These are phyloP conservation scores for Sarcophilus harrisii DNA, from an alignment of 2,797 vertebrate species.

Conservation along the genomic window DNA sequence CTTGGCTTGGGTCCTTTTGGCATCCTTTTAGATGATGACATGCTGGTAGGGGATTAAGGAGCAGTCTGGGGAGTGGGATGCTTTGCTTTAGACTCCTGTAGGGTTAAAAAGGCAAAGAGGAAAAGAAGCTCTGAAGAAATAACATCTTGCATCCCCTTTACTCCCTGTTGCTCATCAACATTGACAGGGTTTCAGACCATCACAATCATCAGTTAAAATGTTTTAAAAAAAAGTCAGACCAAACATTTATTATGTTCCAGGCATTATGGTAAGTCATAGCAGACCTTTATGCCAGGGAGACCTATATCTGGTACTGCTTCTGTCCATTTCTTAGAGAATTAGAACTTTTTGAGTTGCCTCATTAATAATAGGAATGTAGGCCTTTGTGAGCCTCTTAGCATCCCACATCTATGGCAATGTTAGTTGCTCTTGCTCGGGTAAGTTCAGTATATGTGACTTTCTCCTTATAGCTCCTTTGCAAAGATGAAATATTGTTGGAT, in stretches of 20 bases:
- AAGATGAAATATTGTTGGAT: neutral
- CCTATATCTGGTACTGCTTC: slow-evolving; percentile 16
- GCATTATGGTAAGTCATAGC: neutral
- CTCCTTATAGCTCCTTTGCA: neutral
- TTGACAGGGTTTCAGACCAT: neutral
- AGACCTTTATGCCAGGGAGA: neutral
- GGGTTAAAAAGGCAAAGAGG: slow-evolving; percentile 32
- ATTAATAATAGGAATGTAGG: neutral
- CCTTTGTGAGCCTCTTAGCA: neutral
- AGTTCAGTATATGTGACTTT: neutral
- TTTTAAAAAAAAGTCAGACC: neutral
- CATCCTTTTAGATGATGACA: slow-evolving; percentile 61
- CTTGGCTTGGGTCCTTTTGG: slow-evolving; percentile 48
- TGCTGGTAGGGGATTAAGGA: slow-evolving; percentile 46
- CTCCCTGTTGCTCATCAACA: neutral
- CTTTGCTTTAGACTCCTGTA: slow-evolving; percentile 42
- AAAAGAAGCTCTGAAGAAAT: slow-evolving; percentile 51
- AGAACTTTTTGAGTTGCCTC: neutral
- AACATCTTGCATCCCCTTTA: neutral
- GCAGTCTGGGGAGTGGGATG: neutral
- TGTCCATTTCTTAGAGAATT: slow-evolving; percentile 42
- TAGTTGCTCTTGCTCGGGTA: neutral
- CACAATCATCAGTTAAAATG: neutral
- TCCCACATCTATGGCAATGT: neutral
- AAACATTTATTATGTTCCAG: neutral